phyloP scores from a whole-genome alignment of 2,888 invertebrate genomes.

The Netelia inedita region DNA sequence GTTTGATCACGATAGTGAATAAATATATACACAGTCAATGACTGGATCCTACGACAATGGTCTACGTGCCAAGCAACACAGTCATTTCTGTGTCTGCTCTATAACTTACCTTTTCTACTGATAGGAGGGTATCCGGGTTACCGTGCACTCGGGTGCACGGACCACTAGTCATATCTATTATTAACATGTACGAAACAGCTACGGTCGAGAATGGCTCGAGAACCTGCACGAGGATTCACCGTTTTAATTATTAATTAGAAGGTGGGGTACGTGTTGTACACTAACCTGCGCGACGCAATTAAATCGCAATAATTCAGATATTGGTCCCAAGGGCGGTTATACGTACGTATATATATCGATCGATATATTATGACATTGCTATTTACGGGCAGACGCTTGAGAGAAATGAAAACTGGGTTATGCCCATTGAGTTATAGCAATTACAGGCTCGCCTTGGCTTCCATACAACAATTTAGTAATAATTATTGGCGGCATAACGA shows the following conservation, averaged over 20 bases:
- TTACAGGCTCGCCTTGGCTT: conserved; percentile 73
- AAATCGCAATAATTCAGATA: conserved; percentile 65
- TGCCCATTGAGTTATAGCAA: conserved; percentile 73
- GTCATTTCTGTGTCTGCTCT: background rate
- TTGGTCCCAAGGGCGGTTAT: conserved; percentile 66
- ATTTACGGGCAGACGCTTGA: conserved; percentile 52
- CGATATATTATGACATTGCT: conserved; percentile 43
- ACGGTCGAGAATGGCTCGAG: background rate
- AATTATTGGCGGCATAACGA: conserved; percentile 45
- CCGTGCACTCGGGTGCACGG: conserved; percentile 32
- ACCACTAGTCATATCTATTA: conserved; percentile 25
- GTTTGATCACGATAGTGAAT: conserved; percentile 45
- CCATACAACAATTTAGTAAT: conserved; percentile 70
- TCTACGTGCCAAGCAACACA: background rate
- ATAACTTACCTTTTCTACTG: conserved; percentile 36
- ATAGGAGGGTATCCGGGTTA: conserved; percentile 51
- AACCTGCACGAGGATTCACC: too few relatives aligned
- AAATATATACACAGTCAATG: background rate
- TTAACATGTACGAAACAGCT: conserved; percentile 27
- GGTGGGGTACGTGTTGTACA: conserved; percentile 2
- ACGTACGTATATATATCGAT: conserved; percentile 38
- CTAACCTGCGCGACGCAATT: conserved; percentile 57
- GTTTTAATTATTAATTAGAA: too few relatives aligned
- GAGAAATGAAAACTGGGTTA: conserved; percentile 72
- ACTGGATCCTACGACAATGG: conserved; percentile 6